These are phyloP conservation scores for Lacerta viridis DNA, from an alignment of 2,797 vertebrate species.

Conservation along the genomic window DNA sequence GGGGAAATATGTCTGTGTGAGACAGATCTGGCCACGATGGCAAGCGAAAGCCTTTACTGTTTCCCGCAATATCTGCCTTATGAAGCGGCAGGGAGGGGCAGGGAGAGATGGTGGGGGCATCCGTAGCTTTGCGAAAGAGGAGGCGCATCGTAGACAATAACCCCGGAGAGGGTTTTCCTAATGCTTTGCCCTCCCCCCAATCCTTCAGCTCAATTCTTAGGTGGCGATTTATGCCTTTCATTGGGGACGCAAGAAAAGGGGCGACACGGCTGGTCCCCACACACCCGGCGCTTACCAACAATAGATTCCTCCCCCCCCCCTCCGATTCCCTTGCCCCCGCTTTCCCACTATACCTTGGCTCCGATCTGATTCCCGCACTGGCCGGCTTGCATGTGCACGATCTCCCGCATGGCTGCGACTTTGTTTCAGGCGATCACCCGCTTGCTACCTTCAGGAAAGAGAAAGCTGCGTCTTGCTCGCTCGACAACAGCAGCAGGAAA, in stretches of 20 bases:
- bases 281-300: no score
- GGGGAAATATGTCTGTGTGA: no score
- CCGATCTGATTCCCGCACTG: conserved; percentile 98
- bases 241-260: background rate
- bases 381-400: conserved; percentile 96
- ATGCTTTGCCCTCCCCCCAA: background rate
- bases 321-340: no score
- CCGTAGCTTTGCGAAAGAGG: background rate
- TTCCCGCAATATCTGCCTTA: background rate
- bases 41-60: background rate
- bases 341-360: conserved; percentile 86
- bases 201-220: no score
- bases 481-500: conserved; percentile 22
- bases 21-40: background rate
- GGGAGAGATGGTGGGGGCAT: background rate
- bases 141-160: rapidly evolving
- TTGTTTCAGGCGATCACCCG: background rate
- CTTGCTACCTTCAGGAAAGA: background rate
- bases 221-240: no score
- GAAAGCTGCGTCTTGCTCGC: background rate
- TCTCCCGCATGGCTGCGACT: conserved; percentile 90
- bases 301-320: no score
- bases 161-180: background rate
- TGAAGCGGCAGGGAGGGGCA: background rate
- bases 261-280: no score